phyloP scores from a whole-genome alignment of 2,113 vertebrate genomes.

The Phrynocephalus versicolor region DNA sequence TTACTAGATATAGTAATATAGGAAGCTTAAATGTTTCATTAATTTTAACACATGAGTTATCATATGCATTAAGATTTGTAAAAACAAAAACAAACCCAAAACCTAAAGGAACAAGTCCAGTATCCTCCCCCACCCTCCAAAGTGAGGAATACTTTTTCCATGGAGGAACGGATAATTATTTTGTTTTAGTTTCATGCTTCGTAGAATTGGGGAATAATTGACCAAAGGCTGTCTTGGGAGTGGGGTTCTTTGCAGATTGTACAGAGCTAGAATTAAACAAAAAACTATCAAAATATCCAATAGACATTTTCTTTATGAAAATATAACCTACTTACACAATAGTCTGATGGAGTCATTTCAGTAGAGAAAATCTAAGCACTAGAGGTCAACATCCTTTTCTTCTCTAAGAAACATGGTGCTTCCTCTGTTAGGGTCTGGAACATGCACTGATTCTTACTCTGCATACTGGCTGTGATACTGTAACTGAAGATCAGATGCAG shows the following conservation, averaged over 20 bases:
- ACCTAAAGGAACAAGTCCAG: neutral
- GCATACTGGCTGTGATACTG: neutral
- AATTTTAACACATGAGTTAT: neutral
- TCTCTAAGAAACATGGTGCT: too few relatives aligned
- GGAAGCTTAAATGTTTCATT: neutral
- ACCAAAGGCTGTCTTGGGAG: neutral
- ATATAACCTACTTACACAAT: neutral
- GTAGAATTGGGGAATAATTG: neutral
- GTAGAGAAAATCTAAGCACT: too few relatives aligned
- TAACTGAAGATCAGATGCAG: neutral
- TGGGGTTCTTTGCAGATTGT: neutral
- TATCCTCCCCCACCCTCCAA: too few relatives aligned
- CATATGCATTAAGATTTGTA: neutral
- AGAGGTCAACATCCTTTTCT: neutral
- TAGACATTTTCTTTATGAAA: neutral
- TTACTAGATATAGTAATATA: neutral
- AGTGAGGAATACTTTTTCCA: neutral
- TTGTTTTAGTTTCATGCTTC: neutral
- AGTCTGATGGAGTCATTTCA: neutral
- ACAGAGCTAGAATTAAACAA: neutral
- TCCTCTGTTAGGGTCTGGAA: neutral
- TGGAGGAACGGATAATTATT: neutral
- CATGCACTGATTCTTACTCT: neutral
- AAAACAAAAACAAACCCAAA: neutral
- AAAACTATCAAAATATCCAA: neutral